Evolutionary conservation across 2,888 invertebrate species (phyloP), one percentile per base, ranked within the genome.

Genomic region (Adineta ricciae): DNA sequence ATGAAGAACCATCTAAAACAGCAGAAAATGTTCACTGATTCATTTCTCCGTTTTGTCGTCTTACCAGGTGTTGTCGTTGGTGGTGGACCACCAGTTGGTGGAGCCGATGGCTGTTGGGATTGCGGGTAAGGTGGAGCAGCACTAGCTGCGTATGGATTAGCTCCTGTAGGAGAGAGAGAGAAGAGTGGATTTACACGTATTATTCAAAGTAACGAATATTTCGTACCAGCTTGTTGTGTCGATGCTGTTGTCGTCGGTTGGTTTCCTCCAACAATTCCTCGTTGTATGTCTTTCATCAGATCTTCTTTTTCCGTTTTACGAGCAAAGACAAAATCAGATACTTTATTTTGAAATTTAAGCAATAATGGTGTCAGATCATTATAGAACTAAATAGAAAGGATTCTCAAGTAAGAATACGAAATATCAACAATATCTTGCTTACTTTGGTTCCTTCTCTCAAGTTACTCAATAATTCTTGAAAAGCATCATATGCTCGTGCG

Each of bases 241-340:
- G 50, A 19, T 50, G 50, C 16, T 19, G 64, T 27, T 32, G 14
- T 5, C 32, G 64, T 7, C 14, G 19, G 5, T n/a, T n/a, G n/a
- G 19, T 64, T 64, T 64, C 64, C 64, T 5, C 78, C 78, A 41
- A 78, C 78, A 38, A 78, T 78, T 11, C 41, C 41, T 84, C 94
- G 94, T 86, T 96, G 96, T 86, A 98, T 92, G 91, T 97, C 97
- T 90, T 96, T 95, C 90, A 99, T 91, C 88, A 98, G 92, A 91
- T 99, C 99, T 88, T 99, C 99, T 91, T 98, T 98, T 91, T 99
- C 99, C 0, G 98, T 98, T 92, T 96, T 96, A 50, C 99, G 94
- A 64, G 99, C 99, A 91, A 99, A 99, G 91, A 96, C 96, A 91
- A 95, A 98, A 92, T 99, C 99, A 16, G 94, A 94, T 86, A 98